Evolutionary conservation across 1,140 invertebrate species (phyloP).

Genomic region (Capitella teleta): DNA sequence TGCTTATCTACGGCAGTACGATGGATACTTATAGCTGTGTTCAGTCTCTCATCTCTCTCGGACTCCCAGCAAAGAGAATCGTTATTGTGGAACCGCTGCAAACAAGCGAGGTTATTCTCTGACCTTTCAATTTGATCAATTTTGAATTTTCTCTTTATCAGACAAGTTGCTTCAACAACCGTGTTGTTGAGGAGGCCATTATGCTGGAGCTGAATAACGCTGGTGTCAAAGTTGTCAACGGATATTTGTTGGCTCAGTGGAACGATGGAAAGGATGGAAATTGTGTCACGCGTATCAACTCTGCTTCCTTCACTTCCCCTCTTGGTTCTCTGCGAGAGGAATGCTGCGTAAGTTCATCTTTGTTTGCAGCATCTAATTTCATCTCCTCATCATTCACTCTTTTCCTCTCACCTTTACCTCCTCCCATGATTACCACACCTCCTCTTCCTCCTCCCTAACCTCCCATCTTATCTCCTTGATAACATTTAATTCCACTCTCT

Average conservation of each 20-base stretch:
- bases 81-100: conserved; percentile 24
- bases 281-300: conserved; percentile 18
- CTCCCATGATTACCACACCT: too few species aligned
- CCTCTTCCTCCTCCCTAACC: too few species aligned
- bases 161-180: conserved; percentile 34
- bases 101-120: conserved; percentile 18
- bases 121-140: not conserved
- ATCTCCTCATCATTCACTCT: too few species aligned
- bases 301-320: conserved; percentile 25
- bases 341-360: too few species aligned
- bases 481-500: too few species aligned
- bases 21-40: conserved; percentile 32
- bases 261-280: conserved; percentile 22
- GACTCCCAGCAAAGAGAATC: conserved; percentile 24
- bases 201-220: conserved; percentile 72
- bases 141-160: conserved; percentile 7
- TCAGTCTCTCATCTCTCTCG: conserved; percentile 24
- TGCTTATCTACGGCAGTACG: conserved; percentile 29
- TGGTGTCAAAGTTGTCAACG: conserved; percentile 25
- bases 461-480: too few species aligned
- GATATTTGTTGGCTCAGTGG: conserved; percentile 31
- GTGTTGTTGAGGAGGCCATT: conserved; percentile 50
- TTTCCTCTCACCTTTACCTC: too few species aligned
- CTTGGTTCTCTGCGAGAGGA: too few species aligned
- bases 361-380: too few species aligned